These are phyloP conservation scores for Platynereis dumerilii DNA, from an alignment of 2,888 invertebrate genomes.

Conservation along the genomic window DNA sequence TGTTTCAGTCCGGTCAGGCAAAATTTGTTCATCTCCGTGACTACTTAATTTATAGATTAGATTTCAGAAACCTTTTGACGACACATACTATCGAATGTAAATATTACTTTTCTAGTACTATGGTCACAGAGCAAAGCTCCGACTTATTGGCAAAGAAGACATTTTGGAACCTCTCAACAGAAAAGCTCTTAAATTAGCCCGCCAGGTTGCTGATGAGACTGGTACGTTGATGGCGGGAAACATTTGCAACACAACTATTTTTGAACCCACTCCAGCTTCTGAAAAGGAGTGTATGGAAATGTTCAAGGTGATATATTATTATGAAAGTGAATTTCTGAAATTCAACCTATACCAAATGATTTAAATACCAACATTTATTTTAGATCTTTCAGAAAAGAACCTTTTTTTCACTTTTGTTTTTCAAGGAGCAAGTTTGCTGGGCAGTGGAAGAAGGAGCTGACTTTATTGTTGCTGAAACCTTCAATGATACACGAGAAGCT, in stretches of 20 bases:
- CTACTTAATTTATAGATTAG: no score
- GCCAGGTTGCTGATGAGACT: slow-evolving; percentile 53
- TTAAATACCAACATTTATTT: background rate
- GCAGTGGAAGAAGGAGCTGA: slow-evolving; percentile 55
- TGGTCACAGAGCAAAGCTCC: slow-evolving; percentile 55
- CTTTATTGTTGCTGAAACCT: slow-evolving; percentile 58
- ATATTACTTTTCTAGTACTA: slow-evolving; percentile 52
- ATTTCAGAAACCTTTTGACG: no score
- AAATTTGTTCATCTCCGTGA: no score
- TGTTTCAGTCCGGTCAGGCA: no score
- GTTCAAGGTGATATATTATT: slow-evolving; percentile 46
- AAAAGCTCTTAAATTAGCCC: slow-evolving; percentile 52
- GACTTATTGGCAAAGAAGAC: slow-evolving; percentile 48
- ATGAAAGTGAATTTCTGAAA: background rate
- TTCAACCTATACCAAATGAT: background rate
- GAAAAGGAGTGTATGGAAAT: slow-evolving; percentile 38
- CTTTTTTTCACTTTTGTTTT: background rate
- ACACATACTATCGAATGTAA: no score
- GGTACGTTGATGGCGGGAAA: slow-evolving; percentile 59
- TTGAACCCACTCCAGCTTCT: slow-evolving; percentile 37
- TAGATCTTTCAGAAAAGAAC: background rate
- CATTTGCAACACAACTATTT: slow-evolving; percentile 53
- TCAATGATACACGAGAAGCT: slow-evolving; percentile 50
- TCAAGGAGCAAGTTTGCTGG: slow-evolving; percentile 58
- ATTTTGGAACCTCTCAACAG: slow-evolving; percentile 53